These are phyloP conservation scores for Beroe forskalii DNA, from an alignment of 37 sponge, comb jelly and placozoan species.

Conservation along the genomic window DNA sequence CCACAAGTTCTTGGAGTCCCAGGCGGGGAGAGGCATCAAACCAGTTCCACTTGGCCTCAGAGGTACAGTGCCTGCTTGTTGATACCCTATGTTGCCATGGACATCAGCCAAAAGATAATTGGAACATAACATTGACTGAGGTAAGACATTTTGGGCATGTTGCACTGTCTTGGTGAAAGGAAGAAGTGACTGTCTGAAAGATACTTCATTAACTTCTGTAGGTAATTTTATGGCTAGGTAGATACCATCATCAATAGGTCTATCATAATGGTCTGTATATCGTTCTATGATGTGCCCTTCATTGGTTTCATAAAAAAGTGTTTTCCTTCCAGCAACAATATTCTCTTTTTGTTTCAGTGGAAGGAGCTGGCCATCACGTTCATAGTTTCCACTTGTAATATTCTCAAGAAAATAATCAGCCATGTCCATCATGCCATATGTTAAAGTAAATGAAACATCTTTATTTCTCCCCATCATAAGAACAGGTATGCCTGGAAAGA, in stretches of 20 bases:
- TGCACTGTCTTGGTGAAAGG: not conserved
- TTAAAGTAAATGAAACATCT: not conserved
- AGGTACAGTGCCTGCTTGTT: conserved; percentile 32
- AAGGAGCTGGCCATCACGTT: conserved; percentile 13
- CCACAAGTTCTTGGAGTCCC: conserved; percentile 28
- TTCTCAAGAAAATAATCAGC: conserved; percentile 50
- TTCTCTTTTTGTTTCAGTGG: not conserved
- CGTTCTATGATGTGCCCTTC: conserved; percentile 48
- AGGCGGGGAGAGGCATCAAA: conserved; percentile 51
- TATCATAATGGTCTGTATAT: not conserved
- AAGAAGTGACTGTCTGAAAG: conserved; percentile 21
- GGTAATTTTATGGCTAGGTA: conserved; percentile 31
- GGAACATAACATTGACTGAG: not conserved
- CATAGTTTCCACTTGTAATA: not conserved
- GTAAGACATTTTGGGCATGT: not conserved
- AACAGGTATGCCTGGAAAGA: conserved; percentile 36
- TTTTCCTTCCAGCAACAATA: not conserved
- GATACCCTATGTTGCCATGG: conserved; percentile 55
- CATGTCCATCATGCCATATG: conserved; percentile 56
- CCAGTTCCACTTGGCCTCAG: conserved; percentile 4
- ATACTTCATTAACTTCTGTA: not conserved
- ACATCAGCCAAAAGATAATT: conserved; percentile 42
- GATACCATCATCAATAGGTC: not conserved
- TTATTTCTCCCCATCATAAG: conserved; percentile 33
- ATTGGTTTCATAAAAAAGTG: conserved; percentile 2